Conservation (phyloP, 2,888 invertebrate species). For the Geotrupes spiniger region DNA sequence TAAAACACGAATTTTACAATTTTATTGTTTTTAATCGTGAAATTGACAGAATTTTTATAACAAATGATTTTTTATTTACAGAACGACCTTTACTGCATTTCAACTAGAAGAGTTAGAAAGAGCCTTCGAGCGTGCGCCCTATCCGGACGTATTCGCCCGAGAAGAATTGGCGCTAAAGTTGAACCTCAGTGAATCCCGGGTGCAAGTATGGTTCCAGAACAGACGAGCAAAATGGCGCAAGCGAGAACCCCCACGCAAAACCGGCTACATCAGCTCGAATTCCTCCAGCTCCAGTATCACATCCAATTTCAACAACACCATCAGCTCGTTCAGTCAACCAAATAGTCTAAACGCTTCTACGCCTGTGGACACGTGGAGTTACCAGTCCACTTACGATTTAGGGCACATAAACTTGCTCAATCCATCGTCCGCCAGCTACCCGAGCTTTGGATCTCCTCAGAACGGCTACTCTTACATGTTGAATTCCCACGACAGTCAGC, state of each 20-base stretch:
- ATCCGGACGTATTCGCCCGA: slow-evolving; percentile 93
- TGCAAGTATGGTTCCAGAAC: slow-evolving; percentile 86
- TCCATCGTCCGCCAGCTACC: slow-evolving; percentile 60
- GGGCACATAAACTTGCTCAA: slow-evolving; percentile 72
- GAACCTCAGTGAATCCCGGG: slow-evolving; percentile 77
- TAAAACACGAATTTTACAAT: too few relatives aligned
- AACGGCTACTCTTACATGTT: slow-evolving; percentile 63
- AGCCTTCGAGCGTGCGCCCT: slow-evolving; percentile 92
- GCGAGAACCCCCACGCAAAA: slow-evolving; percentile 88
- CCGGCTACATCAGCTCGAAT: slow-evolving; percentile 71
- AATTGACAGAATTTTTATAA: too few relatives aligned
- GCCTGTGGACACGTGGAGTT: slow-evolving; percentile 74
- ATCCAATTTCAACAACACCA: slow-evolving; percentile 53
- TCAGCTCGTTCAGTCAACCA: slow-evolving; percentile 56
- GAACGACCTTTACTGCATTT: slow-evolving; percentile 94
- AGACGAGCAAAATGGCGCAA: slow-evolving; percentile 93
- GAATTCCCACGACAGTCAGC: slow-evolving; percentile 68
- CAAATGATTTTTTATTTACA: slow-evolving; percentile 45
- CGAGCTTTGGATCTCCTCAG: slow-evolving; percentile 61
- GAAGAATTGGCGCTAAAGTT: slow-evolving; percentile 91
- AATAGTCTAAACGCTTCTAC: slow-evolving; percentile 43
- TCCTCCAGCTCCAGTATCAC: slow-evolving; percentile 62
- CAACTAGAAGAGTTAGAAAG: slow-evolving; percentile 91
- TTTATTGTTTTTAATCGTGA: too few relatives aligned
- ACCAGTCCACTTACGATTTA: slow-evolving; percentile 74